A percentile compares a stretch with the other conserved stretches of the same genome.
Conservation (phyloP, 2,113 vertebrate species). For the Odontophorus gujanensis region DNA sequence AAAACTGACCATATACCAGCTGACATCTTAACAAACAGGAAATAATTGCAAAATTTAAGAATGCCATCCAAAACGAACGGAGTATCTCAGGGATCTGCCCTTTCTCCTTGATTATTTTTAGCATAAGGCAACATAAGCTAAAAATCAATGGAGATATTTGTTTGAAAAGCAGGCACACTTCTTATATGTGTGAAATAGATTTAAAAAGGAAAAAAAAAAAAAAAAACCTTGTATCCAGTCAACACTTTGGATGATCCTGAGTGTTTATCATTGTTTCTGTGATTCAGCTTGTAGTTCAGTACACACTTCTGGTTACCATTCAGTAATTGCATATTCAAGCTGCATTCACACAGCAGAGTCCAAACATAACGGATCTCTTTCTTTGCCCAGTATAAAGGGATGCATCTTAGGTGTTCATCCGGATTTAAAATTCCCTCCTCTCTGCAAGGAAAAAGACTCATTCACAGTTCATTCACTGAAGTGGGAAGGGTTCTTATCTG, state of each 20-base stretch:
- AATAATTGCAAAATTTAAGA: neutral
- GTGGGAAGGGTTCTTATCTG: neutral
- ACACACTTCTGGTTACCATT: neutral
- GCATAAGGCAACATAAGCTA: neutral
- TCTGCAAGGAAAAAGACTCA: neutral
- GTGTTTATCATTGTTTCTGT: neutral
- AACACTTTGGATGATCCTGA: neutral
- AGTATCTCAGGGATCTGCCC: neutral
- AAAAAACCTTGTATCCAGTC: neutral
- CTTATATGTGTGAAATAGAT: neutral
- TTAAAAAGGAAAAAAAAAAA: neutral
- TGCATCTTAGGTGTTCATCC: neutral
- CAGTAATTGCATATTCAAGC: neutral
- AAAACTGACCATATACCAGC: neutral
- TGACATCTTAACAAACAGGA: neutral
- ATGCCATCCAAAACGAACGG: neutral
- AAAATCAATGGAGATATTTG: neutral
- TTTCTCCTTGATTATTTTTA: neutral
- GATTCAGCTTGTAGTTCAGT: neutral
- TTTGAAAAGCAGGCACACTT: neutral
- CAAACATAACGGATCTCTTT: neutral
- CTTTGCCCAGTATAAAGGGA: neutral
- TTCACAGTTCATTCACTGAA: neutral
- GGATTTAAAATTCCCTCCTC: neutral
- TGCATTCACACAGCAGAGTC: neutral